phyloP scores from a whole-genome alignment of 2,888 invertebrate genomes.

The Euspilapteryx auroguttella region DNA sequence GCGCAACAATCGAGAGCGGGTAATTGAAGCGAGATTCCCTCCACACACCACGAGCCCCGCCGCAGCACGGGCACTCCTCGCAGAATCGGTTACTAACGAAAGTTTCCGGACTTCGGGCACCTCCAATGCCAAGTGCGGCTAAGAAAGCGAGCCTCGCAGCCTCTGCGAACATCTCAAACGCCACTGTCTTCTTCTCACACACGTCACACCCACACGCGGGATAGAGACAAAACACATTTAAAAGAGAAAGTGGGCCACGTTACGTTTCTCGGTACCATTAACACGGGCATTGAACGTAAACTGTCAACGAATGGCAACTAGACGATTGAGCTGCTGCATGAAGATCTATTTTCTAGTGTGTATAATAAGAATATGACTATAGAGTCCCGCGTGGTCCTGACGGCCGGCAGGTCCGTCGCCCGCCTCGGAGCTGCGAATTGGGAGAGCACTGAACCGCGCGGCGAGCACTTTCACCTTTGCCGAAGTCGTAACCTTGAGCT shows the following conservation, averaged over 20 bases:
- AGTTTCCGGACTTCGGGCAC: conserved; percentile 56
- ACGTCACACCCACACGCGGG: conserved; percentile 16
- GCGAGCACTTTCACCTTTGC: conserved; percentile 51
- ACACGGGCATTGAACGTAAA: conserved; percentile 55
- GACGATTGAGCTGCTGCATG: not conserved
- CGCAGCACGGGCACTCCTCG: conserved; percentile 14
- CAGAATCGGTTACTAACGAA: conserved; percentile 38
- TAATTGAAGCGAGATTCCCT: conserved; percentile 36
- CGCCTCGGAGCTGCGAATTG: conserved; percentile 22
- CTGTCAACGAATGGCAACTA: conserved; percentile 34
- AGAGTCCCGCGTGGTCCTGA: no score
- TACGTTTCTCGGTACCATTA: conserved; percentile 57
- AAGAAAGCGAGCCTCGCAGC: conserved; percentile 53
- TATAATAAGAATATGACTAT: no score
- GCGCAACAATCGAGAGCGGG: conserved; percentile 27
- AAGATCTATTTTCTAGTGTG: conserved; percentile 2
- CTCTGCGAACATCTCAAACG: conserved; percentile 27
- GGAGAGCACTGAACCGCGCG: conserved; percentile 53
- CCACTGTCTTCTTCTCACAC: conserved; percentile 33
- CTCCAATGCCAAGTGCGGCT: conserved; percentile 54
- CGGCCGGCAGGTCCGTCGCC: no score
- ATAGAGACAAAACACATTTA: conserved; percentile 46
- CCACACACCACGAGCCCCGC: no score
- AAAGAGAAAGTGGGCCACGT: conserved; percentile 62
- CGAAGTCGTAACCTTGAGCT: conserved; percentile 56